These are phyloP conservation scores for Myrmophylax atrothorax DNA, from an alignment of 2,113 vertebrate species.

Conservation along the genomic window DNA sequence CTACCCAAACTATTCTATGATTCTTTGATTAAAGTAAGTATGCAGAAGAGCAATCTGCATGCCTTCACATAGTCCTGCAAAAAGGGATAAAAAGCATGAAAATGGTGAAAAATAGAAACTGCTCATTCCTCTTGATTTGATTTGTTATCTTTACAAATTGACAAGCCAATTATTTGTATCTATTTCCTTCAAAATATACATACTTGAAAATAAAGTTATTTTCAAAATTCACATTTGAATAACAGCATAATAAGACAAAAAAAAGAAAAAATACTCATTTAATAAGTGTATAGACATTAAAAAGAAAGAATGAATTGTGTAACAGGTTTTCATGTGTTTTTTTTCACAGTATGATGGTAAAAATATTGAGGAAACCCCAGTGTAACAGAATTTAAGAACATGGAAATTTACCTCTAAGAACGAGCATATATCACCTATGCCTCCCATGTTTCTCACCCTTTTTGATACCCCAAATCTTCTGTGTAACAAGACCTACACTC, in stretches of 20 bases:
- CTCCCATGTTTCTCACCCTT: not conserved
- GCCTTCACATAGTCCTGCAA: not conserved
- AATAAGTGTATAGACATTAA: not conserved
- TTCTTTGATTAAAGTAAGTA: not conserved
- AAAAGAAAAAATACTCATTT: not conserved
- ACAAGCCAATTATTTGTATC: not conserved
- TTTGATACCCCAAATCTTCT: not conserved
- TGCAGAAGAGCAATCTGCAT: not conserved
- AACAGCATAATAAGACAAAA: not conserved
- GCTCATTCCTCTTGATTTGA: not conserved
- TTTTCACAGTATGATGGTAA: not conserved
- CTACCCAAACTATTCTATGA: not conserved
- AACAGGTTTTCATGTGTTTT: not conserved
- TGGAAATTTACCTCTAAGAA: not conserved
- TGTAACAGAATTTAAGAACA: not conserved
- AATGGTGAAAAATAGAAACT: not conserved
- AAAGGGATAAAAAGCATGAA: not conserved
- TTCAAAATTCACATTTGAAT: not conserved
- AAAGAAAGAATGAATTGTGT: not conserved
- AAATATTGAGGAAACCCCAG: not conserved
- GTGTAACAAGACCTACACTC: not conserved
- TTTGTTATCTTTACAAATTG: not conserved
- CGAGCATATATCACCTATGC: not conserved
- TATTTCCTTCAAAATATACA: not conserved
- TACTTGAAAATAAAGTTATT: not conserved